A percentile compares a stretch with the other conserved stretches of the same genome.
Conservation (phyloP, 2,113 vertebrate species). For the Peucedramus taeniatus region DNA sequence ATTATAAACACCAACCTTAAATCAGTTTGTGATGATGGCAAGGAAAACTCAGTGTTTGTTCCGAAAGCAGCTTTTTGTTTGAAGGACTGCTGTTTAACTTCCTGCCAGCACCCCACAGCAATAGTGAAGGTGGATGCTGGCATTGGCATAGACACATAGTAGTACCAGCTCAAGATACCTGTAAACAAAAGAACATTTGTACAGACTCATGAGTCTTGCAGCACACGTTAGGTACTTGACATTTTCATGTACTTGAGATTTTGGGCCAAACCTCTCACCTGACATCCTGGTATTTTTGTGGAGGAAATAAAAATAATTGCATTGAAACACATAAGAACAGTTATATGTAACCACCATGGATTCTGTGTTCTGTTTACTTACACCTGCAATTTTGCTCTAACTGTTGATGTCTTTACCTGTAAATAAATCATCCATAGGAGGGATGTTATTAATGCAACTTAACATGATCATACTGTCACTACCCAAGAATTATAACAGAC, state of each 20-base stretch:
- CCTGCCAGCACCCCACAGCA: constrained; percentile 88
- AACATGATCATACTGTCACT: background rate
- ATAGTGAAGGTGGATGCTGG: constrained; percentile 95
- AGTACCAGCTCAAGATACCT: constrained; percentile 85
- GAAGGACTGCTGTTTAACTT: constrained; percentile 67
- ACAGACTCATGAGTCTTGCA: background rate
- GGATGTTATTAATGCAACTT: background rate
- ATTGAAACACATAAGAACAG: background rate
- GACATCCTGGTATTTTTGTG: background rate
- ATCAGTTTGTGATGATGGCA: constrained; percentile 46
- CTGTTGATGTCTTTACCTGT: background rate
- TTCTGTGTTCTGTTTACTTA: background rate
- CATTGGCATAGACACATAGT: constrained; percentile 96
- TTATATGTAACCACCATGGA: background rate
- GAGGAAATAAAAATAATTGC: background rate
- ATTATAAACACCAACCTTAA: constrained; percentile 78
- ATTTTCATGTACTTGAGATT: background rate
- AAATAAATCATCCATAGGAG: background rate
- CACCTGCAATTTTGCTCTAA: background rate
- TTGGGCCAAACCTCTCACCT: background rate
- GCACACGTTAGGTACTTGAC: background rate
- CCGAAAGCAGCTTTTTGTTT: background rate
- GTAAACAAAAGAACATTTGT: constrained; percentile 14
- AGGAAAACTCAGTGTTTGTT: background rate
- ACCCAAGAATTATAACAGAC: background rate